These are phyloP conservation scores for Iphiclides podalirius DNA, from an alignment of 2,888 invertebrate species.

Conservation along the genomic window DNA sequence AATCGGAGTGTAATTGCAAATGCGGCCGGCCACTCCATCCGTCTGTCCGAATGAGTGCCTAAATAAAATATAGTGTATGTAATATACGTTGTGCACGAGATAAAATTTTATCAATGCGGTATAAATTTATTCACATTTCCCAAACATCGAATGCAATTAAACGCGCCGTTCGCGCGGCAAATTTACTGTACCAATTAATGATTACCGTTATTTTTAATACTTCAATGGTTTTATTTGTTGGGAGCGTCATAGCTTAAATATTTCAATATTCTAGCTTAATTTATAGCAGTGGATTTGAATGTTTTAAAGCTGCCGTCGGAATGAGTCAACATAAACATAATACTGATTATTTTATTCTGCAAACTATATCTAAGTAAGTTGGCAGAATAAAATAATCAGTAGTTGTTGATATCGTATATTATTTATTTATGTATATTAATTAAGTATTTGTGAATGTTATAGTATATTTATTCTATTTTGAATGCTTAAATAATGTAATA, in stretches of 20 bases:
- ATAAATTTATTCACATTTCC: constrained; percentile 49
- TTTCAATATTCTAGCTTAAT: background rate
- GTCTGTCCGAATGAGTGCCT: constrained; percentile 61
- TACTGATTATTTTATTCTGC: too few relatives aligned
- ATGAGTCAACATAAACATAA: too few relatives aligned
- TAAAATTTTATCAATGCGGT: constrained; percentile 62
- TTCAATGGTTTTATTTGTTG: constrained; percentile 7
- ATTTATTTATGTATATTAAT: too few relatives aligned
- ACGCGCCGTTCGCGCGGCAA: constrained; percentile 42
- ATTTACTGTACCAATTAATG: constrained; percentile 29
- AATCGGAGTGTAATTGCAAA: constrained; percentile 61
- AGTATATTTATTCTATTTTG: too few relatives aligned
- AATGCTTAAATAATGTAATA: too few relatives aligned
- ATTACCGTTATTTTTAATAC: constrained; percentile 26
- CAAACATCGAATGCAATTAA: constrained; percentile 48
- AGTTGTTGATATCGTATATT: too few relatives aligned
- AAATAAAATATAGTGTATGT: constrained; percentile 52
- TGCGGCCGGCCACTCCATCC: constrained; percentile 57
- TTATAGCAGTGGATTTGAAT: too few relatives aligned
- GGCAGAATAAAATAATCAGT: too few relatives aligned
- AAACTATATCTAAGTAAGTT: too few relatives aligned
- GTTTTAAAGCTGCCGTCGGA: too few relatives aligned
- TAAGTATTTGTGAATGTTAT: too few relatives aligned
- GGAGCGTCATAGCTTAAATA: background rate
- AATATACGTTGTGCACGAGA: constrained; percentile 37